Evolutionary conservation across 2,888 invertebrate genomes (phyloP).

Genomic region (Eledona agricola): DNA sequence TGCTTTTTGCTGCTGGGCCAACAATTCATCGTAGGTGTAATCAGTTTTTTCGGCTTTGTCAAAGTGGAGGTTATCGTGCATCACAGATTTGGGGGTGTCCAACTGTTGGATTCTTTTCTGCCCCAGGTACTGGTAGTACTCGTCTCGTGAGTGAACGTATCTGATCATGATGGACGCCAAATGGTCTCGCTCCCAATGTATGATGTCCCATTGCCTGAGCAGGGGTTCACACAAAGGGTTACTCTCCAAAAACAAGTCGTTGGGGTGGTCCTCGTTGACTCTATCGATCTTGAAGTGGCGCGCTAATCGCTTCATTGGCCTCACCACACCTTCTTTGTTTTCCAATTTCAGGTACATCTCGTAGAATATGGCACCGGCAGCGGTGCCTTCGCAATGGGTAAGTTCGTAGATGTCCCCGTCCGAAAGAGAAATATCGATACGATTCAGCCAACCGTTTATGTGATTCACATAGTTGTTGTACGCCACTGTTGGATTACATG

Average conservation of each 20-base stretch:
- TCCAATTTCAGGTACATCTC: conserved; percentile 70
- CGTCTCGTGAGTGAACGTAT: conserved; percentile 51
- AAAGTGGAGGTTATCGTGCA: not conserved
- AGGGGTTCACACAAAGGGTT: conserved; percentile 63
- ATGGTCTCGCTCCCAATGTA: conserved; percentile 68
- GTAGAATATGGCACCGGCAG: conserved; percentile 68
- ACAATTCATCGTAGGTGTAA: conserved; percentile 48
- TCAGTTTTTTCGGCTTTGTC: conserved; percentile 7
- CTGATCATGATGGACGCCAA: conserved; percentile 59
- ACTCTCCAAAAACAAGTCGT: conserved; percentile 27
- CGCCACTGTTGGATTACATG: conserved; percentile 43
- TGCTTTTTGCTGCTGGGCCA: conserved; percentile 46
- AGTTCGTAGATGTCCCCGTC: conserved; percentile 64
- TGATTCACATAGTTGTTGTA: conserved; percentile 64
- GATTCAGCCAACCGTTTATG: conserved; percentile 65
- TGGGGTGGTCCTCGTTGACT: not conserved
- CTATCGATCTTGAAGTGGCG: conserved; percentile 6
- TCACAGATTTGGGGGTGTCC: not conserved
- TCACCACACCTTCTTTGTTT: conserved; percentile 64
- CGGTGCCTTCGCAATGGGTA: conserved; percentile 64
- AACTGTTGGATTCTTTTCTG: conserved; percentile 5
- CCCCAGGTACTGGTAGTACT: conserved; percentile 45
- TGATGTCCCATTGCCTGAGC: conserved; percentile 63
- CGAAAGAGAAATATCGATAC: conserved; percentile 63
- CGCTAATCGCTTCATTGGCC: conserved; percentile 58